Evolutionary conservation across 2,113 vertebrate genomes (phyloP), one percentile per base, ranked within the genome.

Genomic region (Lepisosteus oculatus): DNA sequence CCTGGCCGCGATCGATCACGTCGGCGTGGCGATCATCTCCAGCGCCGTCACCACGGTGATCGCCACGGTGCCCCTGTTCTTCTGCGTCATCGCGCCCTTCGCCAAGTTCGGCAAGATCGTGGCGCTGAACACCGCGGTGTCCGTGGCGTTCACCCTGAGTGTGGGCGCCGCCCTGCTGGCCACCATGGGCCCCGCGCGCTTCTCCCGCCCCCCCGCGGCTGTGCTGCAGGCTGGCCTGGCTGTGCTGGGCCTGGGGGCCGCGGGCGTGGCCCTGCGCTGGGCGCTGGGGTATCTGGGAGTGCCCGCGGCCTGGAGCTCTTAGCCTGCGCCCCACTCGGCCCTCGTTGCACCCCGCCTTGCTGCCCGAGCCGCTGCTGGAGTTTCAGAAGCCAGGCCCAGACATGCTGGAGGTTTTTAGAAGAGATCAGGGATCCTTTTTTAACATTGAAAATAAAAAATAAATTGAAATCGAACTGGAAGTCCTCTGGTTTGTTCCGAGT

Each of bases 91-190:
- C 0, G 96, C 96, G 73, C 97, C 97, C n/a, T 99, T 99, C 0
- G 96, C 97, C 61, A 98, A 98, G 74, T 99, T 99, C 0, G 97
- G 97, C 73, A 97, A 98, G 90, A 98, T 98, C 0, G 96, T 99
- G 74, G 97, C 97, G 2, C 94, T 99, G 75, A 98, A 97, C 93
- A 98, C 97, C 0, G 94, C 86, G 0, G 83, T 97, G 8, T 99
- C 97, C 83, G 95, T 99, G 81, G 74, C 94, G 6, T 97, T 96
- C 88, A 97, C 96, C 0, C 73, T 99, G n/a, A 95, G 94, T 0
- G 93, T 97, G 78, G 97, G 95, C 80, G 95, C 96, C 0, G 95
- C 97, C 69, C 86, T 94, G 81, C 84, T 99, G 42, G 95, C 94
- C 68, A 81, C 85, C 78, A 89, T 95, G 94, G 97, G 85, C 0